Evolutionary conservation across 2,797 vertebrate genomes (phyloP), one percentile per base, ranked within the genome.

Genomic region (Typhlichthys eigenmanni): DNA sequence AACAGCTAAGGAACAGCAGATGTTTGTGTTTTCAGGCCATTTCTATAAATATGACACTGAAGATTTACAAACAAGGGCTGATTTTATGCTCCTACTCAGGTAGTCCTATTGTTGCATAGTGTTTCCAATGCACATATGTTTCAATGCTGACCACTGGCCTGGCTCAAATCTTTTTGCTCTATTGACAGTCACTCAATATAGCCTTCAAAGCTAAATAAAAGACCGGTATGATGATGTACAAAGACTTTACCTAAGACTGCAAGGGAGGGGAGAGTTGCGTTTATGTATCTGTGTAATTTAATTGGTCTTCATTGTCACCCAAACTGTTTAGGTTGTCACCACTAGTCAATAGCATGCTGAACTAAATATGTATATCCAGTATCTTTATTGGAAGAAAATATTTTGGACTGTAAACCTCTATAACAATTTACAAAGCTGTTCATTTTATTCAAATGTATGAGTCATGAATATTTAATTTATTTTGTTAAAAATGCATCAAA

Each of bases 381-480:
- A 57, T 16, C 43, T 45, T 32, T 51, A 50, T 14, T 13, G 51
- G 50, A 69, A 83, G 60, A 66, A 75, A 70, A 56, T 78, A 58
- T 74, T 62, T 73, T 61, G 64, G 75, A 74, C 73, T 67, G 16
- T 66, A 70, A 59, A 61, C 62, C 50, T 80, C 60, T 75, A 74
- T 69, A 81, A 62, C 79, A 86, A 82, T 84, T 81, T 74, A 79
- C 85, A 74, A 88, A 90, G 86, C 83, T 89, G 79, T 84, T 79
- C 74, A 62, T 85, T 84, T 71, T 87, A 87, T 79, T 83, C 86
- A 77, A 78, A 67, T 57, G 72, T 76, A 71, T 86, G 61, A 38
- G 38, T 38, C 6, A 70, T 76, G 68, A 81, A 75, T 88, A 89
- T 87, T 91, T 91, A 89, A 91, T 90, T 91, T 91, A 91, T 91